Percentiles rank a stretch among this genome's conserved stretches.
Conservation (phyloP, 2,797 vertebrate genomes). For the Etheostoma perlongum region DNA sequence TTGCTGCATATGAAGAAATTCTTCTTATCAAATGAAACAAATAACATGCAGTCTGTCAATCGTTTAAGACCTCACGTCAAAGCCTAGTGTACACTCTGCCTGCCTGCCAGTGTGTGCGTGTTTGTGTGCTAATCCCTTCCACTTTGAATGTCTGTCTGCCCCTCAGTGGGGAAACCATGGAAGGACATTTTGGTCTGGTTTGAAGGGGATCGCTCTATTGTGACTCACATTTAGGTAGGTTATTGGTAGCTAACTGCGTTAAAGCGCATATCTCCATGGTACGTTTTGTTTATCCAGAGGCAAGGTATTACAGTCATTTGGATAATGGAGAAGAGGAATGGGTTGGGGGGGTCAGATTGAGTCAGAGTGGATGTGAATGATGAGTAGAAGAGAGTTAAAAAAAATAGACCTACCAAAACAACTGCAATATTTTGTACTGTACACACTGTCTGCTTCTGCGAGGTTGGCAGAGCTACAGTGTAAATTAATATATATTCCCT, state of each 20-base stretch:
- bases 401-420: not conserved
- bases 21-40: slow-evolving; percentile 21
- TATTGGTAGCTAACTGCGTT: slow-evolving; percentile 76
- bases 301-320: slow-evolving; percentile 48
- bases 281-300: slow-evolving; percentile 42
- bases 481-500: slow-evolving; percentile 14
- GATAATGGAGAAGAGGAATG: slow-evolving; percentile 16
- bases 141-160: slow-evolving; percentile 74
- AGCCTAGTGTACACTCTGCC: slow-evolving; percentile 8
- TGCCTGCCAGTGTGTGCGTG: slow-evolving; percentile 16
- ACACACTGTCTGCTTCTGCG: slow-evolving; percentile 1
- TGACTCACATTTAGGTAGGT: slow-evolving; percentile 81
- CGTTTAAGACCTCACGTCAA: slow-evolving; percentile 46
- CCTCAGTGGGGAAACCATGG: slow-evolving; percentile 79
- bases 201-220: slow-evolving; percentile 52
- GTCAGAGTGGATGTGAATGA: slow-evolving; percentile 25
- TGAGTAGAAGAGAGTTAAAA: not conserved
- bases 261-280: slow-evolving; percentile 47
- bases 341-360: not conserved
- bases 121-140: slow-evolving; percentile 19
- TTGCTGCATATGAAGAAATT: slow-evolving; percentile 1
- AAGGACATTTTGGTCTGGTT: slow-evolving; percentile 82
- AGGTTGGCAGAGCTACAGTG: slow-evolving; percentile 11
- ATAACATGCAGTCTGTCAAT: slow-evolving; percentile 38
- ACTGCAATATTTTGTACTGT: not conserved